Percentiles rank a stretch among this genome's conserved stretches.
These are phyloP conservation scores for Drosophila silvestris DNA, from an alignment of 2,888 invertebrate genomes.

Conservation along the genomic window DNA sequence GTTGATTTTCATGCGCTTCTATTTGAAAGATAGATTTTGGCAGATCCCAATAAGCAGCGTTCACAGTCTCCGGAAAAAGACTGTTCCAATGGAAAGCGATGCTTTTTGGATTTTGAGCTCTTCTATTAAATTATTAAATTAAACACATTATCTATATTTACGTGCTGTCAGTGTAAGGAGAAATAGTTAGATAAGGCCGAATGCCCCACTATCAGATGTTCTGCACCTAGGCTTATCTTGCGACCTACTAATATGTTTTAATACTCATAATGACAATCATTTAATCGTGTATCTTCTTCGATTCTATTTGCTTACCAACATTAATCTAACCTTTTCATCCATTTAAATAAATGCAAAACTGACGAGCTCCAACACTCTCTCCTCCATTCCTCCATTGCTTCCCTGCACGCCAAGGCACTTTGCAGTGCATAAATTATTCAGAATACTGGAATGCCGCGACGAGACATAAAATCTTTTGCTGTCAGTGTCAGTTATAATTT, in stretches of 20 bases:
- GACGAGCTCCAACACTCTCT: constrained; percentile 12
- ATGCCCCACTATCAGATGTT: neutral
- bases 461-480: constrained; percentile 63
- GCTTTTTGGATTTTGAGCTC: neutral
- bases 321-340: neutral
- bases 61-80: neutral
- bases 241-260: neutral
- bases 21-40: neutral
- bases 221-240: neutral
- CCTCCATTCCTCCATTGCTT: neutral
- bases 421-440: constrained; percentile 77
- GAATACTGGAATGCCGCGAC: constrained; percentile 60
- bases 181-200: too few relatives aligned
- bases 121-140: neutral
- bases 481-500: constrained; percentile 72
- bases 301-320: neutral
- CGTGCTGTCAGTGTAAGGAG: neutral
- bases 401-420: constrained; percentile 62
- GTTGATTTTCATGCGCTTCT: neutral
- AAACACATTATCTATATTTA: neutral
- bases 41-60: neutral
- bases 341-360: constrained; percentile 29
- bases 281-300: neutral
- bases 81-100: neutral
- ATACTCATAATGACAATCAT: neutral